phyloP scores from a whole-genome alignment of 2,888 invertebrate species.

The Coremacera marginata region DNA sequence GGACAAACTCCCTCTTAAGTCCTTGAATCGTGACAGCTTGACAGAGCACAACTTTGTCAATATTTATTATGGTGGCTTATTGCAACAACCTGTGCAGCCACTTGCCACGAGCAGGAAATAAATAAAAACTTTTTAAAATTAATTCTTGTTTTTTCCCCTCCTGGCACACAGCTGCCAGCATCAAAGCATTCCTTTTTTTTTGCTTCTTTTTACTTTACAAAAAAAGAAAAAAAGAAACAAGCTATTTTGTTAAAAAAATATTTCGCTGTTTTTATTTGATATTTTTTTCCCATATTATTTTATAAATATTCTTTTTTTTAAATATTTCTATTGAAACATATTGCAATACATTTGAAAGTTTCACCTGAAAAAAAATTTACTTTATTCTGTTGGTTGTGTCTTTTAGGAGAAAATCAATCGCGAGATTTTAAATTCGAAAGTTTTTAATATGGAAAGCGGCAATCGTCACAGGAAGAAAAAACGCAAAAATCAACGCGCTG shows the following conservation, averaged over 20 bases:
- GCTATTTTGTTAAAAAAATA: not conserved
- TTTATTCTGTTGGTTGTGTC: conserved; percentile 2
- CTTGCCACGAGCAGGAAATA: too few relatives aligned
- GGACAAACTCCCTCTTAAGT: too few relatives aligned
- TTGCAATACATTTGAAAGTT: not conserved
- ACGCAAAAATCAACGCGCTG: conserved; percentile 66
- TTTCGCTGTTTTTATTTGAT: conserved; percentile 32
- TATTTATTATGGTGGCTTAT: too few relatives aligned
- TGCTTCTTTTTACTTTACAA: not conserved
- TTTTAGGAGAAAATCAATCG: conserved; percentile 69
- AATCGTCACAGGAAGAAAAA: conserved; percentile 59
- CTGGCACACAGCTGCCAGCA: not conserved
- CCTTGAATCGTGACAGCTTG: too few relatives aligned
- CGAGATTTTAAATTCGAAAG: conserved; percentile 68
- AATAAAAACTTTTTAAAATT: conserved; percentile 15
- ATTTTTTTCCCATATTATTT: conserved; percentile 13
- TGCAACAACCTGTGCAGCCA: too few relatives aligned
- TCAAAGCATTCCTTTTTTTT: not conserved
- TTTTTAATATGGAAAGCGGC: conserved; percentile 63
- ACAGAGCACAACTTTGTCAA: too few relatives aligned
- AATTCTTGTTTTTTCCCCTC: not conserved
- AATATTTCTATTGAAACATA: not conserved
- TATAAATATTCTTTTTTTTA: not conserved
- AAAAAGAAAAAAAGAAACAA: too few relatives aligned
- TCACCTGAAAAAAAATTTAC: not conserved